Evolutionary conservation across 2,113 vertebrate genomes (phyloP), one percentile per base, ranked within the genome.

Genomic region (Aptenodytes patagonicus): DNA sequence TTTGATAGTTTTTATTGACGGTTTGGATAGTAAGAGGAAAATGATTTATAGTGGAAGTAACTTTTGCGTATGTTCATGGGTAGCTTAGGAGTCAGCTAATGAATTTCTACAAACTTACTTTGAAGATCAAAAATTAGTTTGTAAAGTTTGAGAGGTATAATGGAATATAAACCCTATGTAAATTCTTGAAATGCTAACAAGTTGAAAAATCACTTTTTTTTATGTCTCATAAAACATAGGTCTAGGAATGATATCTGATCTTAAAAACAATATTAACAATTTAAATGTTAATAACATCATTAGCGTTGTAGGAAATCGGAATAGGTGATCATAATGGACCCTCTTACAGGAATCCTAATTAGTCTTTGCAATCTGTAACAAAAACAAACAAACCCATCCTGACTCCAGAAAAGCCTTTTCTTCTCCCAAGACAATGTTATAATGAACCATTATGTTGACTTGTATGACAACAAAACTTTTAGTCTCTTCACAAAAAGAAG

Each of bases 331-430:
- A 15, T 94, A 94, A 96, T 85, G 75, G 49, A 70, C 40, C 54
- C 22, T 89, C 58, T 94, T 94, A 90, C 92, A 62, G 87, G 85
- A 96, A 88, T 64, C 40, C 71, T 96, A 88, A 96, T 96, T 93
- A 87, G 82, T 51, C 70, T 93, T 85, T 93, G 51, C 44, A 86
- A 24, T 93, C 92, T 77, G 75, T 76, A 88, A 38, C 62, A 90
- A 83, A 94, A 90, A 15, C 84, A 95, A 94, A 87, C 52, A 54
- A 95, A 73, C 10, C 12, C 70, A 40, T 46, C 31, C 28, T 80
- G 78, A 73, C 88, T 95, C 49, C 62, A 90, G 71, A 90, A 85
- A 90, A 90, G 36, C 62, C 49, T 91, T 82, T 84, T 85, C 82
- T 76, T 90, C 65, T 96, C 95, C 95, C 87, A 86, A 66, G 93